Conservation (phyloP, 1,140 invertebrate species). For the Magallana angulata region DNA sequence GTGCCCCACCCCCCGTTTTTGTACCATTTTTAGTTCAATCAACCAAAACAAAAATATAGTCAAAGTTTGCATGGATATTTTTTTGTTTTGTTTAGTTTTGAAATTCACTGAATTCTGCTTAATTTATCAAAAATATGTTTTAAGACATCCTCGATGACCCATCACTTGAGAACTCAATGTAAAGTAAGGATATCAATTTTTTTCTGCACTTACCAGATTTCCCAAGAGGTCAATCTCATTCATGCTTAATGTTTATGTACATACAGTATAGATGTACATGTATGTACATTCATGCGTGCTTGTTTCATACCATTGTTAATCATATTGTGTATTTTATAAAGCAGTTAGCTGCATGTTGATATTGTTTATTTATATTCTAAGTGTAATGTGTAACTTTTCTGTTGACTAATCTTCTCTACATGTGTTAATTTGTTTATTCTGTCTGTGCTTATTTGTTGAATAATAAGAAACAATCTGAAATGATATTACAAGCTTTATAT, state of each 20-base stretch:
- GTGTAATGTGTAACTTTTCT: no score
- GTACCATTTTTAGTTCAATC: constrained; percentile 22
- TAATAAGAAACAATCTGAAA: no score
- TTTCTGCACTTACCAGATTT: constrained; percentile 25
- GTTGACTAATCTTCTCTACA: no score
- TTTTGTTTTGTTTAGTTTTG: constrained; percentile 23
- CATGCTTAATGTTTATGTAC: background rate
- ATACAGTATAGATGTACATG: background rate
- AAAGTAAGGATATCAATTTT: constrained; percentile 28
- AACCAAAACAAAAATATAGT: constrained; percentile 20
- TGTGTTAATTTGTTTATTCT: no score
- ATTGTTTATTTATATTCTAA: background rate
- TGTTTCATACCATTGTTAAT: background rate
- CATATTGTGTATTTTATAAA: background rate
- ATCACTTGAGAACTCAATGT: background rate
- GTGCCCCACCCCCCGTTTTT: constrained; percentile 13
- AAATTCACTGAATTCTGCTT: constrained; percentile 32
- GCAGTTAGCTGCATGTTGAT: background rate
- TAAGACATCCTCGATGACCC: constrained; percentile 4
- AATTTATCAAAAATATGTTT: constrained; percentile 27
- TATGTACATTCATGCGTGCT: constrained; percentile 1
- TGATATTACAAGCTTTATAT: no score
- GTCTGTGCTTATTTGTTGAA: no score
- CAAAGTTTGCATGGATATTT: constrained; percentile 32
- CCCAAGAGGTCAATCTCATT: background rate